Conservation (phyloP, 2,113 vertebrate species). For the Eptesicus fuscus region DNA sequence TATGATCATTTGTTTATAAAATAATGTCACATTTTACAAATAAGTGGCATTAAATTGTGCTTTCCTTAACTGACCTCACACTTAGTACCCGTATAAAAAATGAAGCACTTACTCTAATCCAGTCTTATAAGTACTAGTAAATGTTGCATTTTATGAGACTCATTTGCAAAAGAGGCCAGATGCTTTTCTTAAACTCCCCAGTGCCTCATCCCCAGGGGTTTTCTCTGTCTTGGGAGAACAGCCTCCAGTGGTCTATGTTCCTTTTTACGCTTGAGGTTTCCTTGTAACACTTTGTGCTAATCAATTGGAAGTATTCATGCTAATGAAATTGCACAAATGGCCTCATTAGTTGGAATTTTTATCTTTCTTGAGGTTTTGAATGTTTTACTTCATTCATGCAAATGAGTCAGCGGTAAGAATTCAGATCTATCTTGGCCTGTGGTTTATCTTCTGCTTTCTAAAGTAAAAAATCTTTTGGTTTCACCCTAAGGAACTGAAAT, state of each 20-base stretch:
- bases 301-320: slow-evolving; percentile 59
- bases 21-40: not conserved
- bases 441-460: slow-evolving; percentile 21
- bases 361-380: slow-evolving; percentile 62
- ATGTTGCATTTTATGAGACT: not conserved
- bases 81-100: not conserved
- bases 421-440: not conserved
- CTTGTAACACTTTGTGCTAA: slow-evolving; percentile 51
- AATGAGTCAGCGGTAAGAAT: slow-evolving; percentile 54
- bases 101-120: not conserved
- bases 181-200: not conserved
- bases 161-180: slow-evolving; percentile 32
- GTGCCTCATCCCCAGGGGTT: not conserved
- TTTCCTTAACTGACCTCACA: not conserved
- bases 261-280: slow-evolving; percentile 37
- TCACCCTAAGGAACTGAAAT: not conserved
- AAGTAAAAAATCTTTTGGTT: not conserved
- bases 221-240: not conserved
- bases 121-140: not conserved
- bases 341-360: slow-evolving; percentile 60
- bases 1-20: not conserved
- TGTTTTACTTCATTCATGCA: slow-evolving; percentile 53
- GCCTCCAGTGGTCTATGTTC: not conserved
- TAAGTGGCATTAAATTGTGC: not conserved
- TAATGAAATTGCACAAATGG: slow-evolving; percentile 68